Evolutionary conservation across 1,140 invertebrate genomes (phyloP).

Genomic region (Mactra quadrangularis): DNA sequence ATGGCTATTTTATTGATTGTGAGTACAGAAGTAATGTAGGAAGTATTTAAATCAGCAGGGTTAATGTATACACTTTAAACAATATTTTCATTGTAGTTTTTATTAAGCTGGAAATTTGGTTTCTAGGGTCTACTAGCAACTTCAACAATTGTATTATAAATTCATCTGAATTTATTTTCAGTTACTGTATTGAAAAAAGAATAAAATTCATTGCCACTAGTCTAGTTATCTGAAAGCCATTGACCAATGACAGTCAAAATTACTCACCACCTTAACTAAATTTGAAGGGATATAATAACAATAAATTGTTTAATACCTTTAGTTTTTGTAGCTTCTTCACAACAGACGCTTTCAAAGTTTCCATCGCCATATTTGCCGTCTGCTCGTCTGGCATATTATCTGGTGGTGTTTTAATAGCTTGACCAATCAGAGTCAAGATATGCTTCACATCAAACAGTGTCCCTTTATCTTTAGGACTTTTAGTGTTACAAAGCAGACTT

Average conservation of each 20-base stretch:
- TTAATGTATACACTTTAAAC: too few relatives aligned
- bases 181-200: neutral
- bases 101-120: too few relatives aligned
- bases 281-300: neutral
- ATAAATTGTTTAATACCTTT: conserved; percentile 23
- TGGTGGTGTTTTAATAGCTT: conserved; percentile 13
- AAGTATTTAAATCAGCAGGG: too few relatives aligned
- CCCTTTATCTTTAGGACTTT: conserved; percentile 55
- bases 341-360: conserved; percentile 49
- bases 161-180: neutral
- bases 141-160: neutral
- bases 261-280: neutral
- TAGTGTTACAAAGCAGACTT: conserved; percentile 62
- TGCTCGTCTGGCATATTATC: conserved; percentile 21
- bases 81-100: too few relatives aligned
- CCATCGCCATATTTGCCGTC: conserved; percentile 36
- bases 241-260: neutral
- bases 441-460: conserved; percentile 67
- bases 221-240: too few relatives aligned
- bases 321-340: conserved; percentile 58
- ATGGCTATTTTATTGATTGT: too few relatives aligned
- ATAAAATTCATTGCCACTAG: neutral
- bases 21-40: too few relatives aligned
- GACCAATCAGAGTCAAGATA: conserved; percentile 71
- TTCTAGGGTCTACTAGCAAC: too few relatives aligned